Evolutionary conservation across 2,113 vertebrate species (phyloP), one percentile per base, ranked within the genome.

Genomic region (Gambusia holbrooki): DNA sequence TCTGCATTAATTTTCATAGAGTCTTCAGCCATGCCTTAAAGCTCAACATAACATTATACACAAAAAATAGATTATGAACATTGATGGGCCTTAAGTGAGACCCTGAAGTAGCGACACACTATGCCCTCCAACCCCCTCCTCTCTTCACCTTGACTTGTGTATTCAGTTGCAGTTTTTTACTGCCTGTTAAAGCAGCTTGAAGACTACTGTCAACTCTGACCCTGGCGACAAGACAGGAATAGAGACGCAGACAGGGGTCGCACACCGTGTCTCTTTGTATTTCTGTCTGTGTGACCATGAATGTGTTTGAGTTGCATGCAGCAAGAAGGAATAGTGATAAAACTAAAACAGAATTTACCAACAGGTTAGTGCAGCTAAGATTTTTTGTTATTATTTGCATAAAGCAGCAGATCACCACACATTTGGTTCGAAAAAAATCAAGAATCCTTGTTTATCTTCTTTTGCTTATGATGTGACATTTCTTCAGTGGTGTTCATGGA

Each of bases 151-250:
- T 95, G 93, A 94, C 90, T 90, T 87, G 82, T 91, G 92, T 88
- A 91, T 94, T 92, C 89, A 88, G 93, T 94, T 93, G 92, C 91
- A 93, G 82, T 11, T 70, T 91, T 93, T 93, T 93, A 93, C 85
- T 84, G 92, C 88, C 89, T 93, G 92, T 91, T 93, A 93, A 94
- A 92, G 90, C 84, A 90, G 85, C 58, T 65, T 74, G 83, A 88
- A 81, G 79, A 54, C 81, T 30, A 8, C 81, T 80, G 87, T 90
- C 78, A 92, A 88, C 93, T 94, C 79, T 94, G 90, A 94, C 92
- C 90, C 77, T 73, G 7, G 66, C 67, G 27, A 62, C 69, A 88
- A 66, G 81, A 90, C 90, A 91, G 85, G 91, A 94, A 94, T 93
- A 94, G 92, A 92, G 92, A 71, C 61, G 15, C 86, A 67, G 90